Evolutionary conservation across 2,888 invertebrate genomes (phyloP), one percentile per base, ranked within the genome.

Genomic region (Suillia variegata): DNA sequence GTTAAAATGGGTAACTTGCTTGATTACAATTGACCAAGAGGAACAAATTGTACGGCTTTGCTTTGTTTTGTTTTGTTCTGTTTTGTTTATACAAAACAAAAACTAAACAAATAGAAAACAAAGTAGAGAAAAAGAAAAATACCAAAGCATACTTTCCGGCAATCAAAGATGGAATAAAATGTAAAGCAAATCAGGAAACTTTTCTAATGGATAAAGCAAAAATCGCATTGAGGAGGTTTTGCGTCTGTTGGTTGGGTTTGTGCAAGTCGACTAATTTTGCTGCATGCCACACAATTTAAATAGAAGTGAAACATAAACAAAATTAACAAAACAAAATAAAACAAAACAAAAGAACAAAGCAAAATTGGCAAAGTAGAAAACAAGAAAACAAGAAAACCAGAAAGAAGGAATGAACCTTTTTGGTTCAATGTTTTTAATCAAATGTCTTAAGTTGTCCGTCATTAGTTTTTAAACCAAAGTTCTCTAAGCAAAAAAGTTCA

Each of bases 11-110:
- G 54, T 49, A 48, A 42, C 49, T 54, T 55, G 21, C 55, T 59
- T 59, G 59, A 59, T 59, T 59, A 53, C 51, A 55, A 55, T 51
- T 51, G 54, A n/a, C n/a, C 20, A 13, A 20, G 38, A 5, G n/a
- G 38, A 38, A n/a, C 45, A 45, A 45, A 18, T 45, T 45, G 18
- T n/a, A n/a, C n/a, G n/a, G n/a, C 20, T 18, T 45, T 45, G 45
- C 45, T 45, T 45, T 45, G 5, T 20, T 45, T 20, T 4, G 4
- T 4, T 45, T 6, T 38, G 31, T 31, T 8, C n/a, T 13, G n/a
- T 4, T 38, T 38, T 13, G n/a, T 4, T 38, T 38, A 38, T n/a
- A n/a, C 38, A 38, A 8, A 13, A 13, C n/a, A n/a, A 38, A 38
- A 12, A 13, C 6, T 38, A 13, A 38, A n/a, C n/a, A 38, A 38